These are phyloP conservation scores for Gavia stellata DNA, from an alignment of 2,113 vertebrate species.

Conservation along the genomic window DNA sequence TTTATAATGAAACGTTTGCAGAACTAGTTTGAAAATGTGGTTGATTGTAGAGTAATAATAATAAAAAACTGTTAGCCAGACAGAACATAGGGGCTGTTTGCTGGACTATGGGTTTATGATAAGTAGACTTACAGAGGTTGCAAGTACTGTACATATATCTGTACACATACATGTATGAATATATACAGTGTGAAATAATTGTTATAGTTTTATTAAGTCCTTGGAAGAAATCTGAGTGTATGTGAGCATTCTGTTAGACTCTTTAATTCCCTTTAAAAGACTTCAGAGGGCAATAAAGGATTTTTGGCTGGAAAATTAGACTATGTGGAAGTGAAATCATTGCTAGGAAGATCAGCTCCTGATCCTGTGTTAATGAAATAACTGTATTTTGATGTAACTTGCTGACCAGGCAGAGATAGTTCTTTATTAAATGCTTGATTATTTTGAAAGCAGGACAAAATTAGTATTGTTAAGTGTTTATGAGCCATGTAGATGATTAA, in stretches of 20 bases:
- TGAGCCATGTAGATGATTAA: not conserved
- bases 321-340: not conserved
- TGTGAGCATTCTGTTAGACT: not conserved
- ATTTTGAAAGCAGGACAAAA: not conserved
- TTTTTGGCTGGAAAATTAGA: not conserved
- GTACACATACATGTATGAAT: not conserved
- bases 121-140: not conserved
- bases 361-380: not conserved
- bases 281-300: not conserved
- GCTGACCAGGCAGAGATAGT: fast-evolving
- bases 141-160: not conserved
- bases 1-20: not conserved
- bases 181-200: not conserved
- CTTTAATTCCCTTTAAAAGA: not conserved
- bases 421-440: not conserved
- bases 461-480: not conserved
- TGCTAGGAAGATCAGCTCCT: not conserved
- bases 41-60: not conserved
- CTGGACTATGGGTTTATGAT: not conserved
- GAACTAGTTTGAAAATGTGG: not conserved
- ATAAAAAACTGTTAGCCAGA: not conserved
- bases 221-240: not conserved
- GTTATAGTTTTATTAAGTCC: not conserved
- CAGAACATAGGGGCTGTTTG: not conserved
- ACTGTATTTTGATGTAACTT: not conserved